These are phyloP conservation scores for Danaus melanippus DNA, from an alignment of 1,140 invertebrate genomes.

Conservation along the genomic window DNA sequence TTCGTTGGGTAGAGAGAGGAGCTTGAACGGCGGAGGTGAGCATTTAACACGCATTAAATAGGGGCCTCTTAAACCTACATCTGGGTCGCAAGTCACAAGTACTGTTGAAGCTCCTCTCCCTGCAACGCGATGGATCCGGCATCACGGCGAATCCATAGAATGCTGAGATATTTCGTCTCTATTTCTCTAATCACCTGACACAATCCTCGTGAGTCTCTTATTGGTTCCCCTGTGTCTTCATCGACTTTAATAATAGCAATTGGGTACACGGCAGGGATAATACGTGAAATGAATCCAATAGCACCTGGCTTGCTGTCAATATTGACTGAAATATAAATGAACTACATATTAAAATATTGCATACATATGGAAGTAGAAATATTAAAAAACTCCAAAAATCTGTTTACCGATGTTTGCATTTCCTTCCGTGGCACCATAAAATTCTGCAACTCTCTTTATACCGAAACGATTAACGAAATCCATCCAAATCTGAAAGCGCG, in stretches of 20 bases:
- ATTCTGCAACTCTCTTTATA: conserved; percentile 89
- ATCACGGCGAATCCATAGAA: too few species aligned
- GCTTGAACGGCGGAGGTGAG: too few species aligned
- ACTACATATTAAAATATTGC: not conserved
- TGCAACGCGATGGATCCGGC: too few species aligned
- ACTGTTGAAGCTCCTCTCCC: too few species aligned
- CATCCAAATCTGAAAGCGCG: conserved; percentile 86
- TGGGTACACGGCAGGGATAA: conserved; percentile 88
- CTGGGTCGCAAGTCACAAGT: too few species aligned
- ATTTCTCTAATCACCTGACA: conserved; percentile 76
- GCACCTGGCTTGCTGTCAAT: conserved; percentile 92
- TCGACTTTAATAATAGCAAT: conserved; percentile 94
- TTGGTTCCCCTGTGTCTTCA: conserved; percentile 85
- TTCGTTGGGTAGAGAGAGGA: too few species aligned
- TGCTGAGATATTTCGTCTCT: too few species aligned
- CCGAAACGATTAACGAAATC: conserved; percentile 93
- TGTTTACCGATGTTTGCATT: conserved; percentile 93
- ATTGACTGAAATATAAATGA: conserved; percentile 82
- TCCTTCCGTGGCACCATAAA: conserved; percentile 98
- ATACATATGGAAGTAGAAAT: not conserved
- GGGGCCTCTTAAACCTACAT: too few species aligned
- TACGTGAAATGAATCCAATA: conserved; percentile 95
- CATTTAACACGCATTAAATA: too few species aligned
- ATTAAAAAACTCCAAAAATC: not conserved
- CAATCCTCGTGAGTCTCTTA: conserved; percentile 84